phyloP scores from a whole-genome alignment of 2,797 vertebrate genomes.

The Margarornis squamiger region DNA sequence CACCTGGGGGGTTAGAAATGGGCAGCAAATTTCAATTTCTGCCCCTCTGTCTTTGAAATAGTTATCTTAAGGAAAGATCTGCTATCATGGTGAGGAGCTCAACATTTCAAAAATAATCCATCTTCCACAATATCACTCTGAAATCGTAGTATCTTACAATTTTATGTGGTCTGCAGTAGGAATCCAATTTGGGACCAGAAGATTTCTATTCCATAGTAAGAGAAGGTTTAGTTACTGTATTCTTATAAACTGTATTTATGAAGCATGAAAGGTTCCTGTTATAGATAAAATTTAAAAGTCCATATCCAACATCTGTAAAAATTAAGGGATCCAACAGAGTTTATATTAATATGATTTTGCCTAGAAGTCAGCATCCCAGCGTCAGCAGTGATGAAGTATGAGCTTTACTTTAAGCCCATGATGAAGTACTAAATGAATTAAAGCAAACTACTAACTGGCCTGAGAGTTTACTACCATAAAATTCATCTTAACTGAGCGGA shows the following conservation, averaged over 20 bases:
- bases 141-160: not conserved
- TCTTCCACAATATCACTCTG: not conserved
- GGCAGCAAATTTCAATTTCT: not conserved
- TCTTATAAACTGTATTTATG: not conserved
- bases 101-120: not conserved
- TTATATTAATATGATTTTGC: not conserved
- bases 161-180: not conserved
- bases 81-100: not conserved
- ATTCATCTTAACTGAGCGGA: not conserved
- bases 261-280: not conserved
- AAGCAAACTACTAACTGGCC: not conserved
- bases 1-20: not conserved
- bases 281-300: not conserved
- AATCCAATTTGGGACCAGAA: not conserved
- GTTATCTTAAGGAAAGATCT: not conserved
- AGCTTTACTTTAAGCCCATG: not conserved
- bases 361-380: not conserved
- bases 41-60: not conserved
- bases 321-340: not conserved
- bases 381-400: not conserved
- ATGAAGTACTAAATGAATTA: not conserved
- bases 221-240: not conserved
- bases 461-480: not conserved
- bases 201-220: not conserved
- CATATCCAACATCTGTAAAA: not conserved